Percentiles rank a stretch among this genome's conserved stretches.
These are phyloP conservation scores for Polymixis lichenea DNA, from an alignment of 2,888 invertebrate genomes.

Conservation along the genomic window DNA sequence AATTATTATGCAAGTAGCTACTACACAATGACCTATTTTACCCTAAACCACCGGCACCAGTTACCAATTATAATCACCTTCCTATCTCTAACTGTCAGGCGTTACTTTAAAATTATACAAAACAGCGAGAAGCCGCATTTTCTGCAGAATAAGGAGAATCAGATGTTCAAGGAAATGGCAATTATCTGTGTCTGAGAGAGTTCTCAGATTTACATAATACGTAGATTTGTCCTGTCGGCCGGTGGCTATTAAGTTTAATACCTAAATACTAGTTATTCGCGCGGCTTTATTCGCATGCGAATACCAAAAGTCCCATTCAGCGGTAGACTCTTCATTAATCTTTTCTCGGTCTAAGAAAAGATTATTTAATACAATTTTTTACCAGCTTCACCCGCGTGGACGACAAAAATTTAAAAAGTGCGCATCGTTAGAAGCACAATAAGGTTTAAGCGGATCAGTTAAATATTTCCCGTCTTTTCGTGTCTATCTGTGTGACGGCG, in stretches of 20 bases:
- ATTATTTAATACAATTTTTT: no score
- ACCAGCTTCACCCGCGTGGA: no score
- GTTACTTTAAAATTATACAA: constrained; percentile 46
- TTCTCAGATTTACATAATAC: constrained; percentile 61
- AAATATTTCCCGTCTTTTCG: no score
- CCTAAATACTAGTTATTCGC: background rate
- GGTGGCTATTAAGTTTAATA: constrained; percentile 12
- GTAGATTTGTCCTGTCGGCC: constrained; percentile 54
- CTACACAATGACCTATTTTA: background rate
- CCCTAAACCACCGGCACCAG: background rate
- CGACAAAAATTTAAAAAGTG: no score
- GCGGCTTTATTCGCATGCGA: background rate
- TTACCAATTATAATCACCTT: background rate
- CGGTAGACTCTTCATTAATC: no score
- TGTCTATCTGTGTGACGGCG: no score
- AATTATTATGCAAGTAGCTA: background rate
- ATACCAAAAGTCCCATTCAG: background rate
- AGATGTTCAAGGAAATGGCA: constrained; percentile 46
- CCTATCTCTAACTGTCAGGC: constrained; percentile 34
- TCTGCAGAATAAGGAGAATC: constrained; percentile 38
- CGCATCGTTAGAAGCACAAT: no score
- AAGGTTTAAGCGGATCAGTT: no score
- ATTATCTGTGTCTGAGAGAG: constrained; percentile 45
- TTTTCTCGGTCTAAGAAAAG: background rate
- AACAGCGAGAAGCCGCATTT: constrained; percentile 27